These are phyloP conservation scores for Semnornis frantzii DNA, from an alignment of 2,113 vertebrate species.

Conservation along the genomic window DNA sequence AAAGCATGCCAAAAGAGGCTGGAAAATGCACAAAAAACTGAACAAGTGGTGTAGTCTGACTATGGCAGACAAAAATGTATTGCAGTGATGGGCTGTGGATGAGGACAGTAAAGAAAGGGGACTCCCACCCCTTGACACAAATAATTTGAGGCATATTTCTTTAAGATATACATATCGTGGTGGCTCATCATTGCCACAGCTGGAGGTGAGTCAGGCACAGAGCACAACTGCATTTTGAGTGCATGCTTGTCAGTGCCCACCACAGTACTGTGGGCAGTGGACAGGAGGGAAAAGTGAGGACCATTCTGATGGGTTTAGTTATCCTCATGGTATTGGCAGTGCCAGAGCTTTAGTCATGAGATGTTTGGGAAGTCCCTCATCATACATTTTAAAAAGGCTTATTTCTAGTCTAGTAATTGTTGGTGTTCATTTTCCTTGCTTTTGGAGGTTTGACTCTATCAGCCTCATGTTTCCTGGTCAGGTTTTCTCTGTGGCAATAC, in stretches of 20 bases:
- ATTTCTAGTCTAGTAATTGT: background rate
- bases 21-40: background rate
- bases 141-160: background rate
- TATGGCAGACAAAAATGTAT: background rate
- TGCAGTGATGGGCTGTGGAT: background rate
- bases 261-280: background rate
- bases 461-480: background rate
- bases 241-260: accelerated
- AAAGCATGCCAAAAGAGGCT: background rate
- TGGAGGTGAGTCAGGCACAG: background rate
- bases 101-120: background rate
- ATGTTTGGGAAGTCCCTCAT: background rate
- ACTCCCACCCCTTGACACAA: background rate
- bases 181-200: background rate
- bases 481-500: background rate
- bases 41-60: background rate
- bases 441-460: background rate
- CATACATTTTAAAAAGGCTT: background rate
- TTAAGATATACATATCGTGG: background rate
- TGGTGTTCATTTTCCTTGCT: background rate
- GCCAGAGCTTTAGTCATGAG: background rate
- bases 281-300: background rate
- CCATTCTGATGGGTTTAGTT: background rate
- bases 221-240: background rate
- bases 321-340: background rate